Evolutionary conservation across 2,113 vertebrate species (phyloP).

Genomic region (Platichthys stellatus): DNA sequence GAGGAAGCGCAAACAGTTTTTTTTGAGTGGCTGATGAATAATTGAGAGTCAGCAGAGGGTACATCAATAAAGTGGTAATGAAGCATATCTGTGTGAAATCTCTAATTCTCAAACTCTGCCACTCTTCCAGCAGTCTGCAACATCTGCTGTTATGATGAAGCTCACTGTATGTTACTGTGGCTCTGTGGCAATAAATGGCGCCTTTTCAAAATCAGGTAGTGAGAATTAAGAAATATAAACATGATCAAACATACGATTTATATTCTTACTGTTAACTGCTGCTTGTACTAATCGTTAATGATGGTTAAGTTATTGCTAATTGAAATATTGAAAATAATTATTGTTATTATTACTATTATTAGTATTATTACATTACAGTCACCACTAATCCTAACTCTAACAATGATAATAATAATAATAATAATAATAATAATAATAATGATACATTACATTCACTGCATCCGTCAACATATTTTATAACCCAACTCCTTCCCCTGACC

Average conservation of each 20-base stretch:
- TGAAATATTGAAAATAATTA: not conserved
- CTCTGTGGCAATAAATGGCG: conserved; percentile 8
- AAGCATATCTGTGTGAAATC: conserved; percentile 73
- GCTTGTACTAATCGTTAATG: not conserved
- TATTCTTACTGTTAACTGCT: not conserved
- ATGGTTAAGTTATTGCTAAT: not conserved
- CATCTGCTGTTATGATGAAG: conserved; percentile 36
- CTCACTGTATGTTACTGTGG: conserved; percentile 7
- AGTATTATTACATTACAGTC: too few relatives aligned
- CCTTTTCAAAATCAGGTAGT: not conserved
- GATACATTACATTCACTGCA: not conserved
- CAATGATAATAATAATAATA: not conserved
- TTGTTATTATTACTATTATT: not conserved
- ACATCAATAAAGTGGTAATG: conserved; percentile 79
- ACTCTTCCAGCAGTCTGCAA: conserved; percentile 32
- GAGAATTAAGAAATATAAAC: conserved; percentile 3
- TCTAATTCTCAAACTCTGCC: conserved; percentile 63
- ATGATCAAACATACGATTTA: not conserved
- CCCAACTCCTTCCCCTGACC: not conserved
- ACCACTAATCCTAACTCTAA: too few relatives aligned
- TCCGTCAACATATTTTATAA: not conserved
- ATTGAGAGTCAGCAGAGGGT: conserved; percentile 79
- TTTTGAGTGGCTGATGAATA: conserved; percentile 75
- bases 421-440: not conserved
- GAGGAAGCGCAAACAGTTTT: conserved; percentile 72